phyloP scores from a whole-genome alignment of 2,797 vertebrate species.

The Myotis pilosus region DNA sequence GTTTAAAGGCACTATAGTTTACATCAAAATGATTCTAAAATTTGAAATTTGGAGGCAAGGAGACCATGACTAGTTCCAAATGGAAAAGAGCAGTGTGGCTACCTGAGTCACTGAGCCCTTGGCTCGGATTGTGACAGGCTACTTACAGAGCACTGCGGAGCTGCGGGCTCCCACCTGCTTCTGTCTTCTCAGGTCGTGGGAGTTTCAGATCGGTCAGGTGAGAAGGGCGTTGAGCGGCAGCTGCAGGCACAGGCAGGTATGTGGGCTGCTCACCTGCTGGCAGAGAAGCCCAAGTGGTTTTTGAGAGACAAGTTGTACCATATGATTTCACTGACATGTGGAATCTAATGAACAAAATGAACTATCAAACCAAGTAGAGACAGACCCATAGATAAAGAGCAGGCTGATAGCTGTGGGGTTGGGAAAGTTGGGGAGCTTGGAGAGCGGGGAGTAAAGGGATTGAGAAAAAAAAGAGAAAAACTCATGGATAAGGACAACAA shows the following conservation, averaged over 20 bases:
- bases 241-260: not conserved
- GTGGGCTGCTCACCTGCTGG: not conserved
- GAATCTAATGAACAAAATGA: too few species aligned
- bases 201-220: not conserved
- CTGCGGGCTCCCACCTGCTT: not conserved
- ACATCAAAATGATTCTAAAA: not conserved
- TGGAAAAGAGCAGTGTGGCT: not conserved
- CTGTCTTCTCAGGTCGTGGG: not conserved
- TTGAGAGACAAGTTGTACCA: not conserved
- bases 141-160: not conserved
- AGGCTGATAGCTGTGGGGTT: too few species aligned
- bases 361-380: too few species aligned
- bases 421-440: too few species aligned
- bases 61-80: not conserved
- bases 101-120: fast-evolving
- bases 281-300: too few species aligned
- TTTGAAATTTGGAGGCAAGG: not conserved
- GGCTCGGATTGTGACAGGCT: not conserved
- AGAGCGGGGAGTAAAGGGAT: too few species aligned
- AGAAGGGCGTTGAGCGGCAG: not conserved
- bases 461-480: too few species aligned
- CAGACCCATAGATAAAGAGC: too few species aligned
- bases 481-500: too few species aligned
- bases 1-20: not conserved
- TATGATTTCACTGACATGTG: too few species aligned